A percentile compares a stretch with the other conserved stretches of the same genome.
These are phyloP conservation scores for Palloptera scutellata DNA, from an alignment of 2,888 invertebrate species.

Conservation along the genomic window DNA sequence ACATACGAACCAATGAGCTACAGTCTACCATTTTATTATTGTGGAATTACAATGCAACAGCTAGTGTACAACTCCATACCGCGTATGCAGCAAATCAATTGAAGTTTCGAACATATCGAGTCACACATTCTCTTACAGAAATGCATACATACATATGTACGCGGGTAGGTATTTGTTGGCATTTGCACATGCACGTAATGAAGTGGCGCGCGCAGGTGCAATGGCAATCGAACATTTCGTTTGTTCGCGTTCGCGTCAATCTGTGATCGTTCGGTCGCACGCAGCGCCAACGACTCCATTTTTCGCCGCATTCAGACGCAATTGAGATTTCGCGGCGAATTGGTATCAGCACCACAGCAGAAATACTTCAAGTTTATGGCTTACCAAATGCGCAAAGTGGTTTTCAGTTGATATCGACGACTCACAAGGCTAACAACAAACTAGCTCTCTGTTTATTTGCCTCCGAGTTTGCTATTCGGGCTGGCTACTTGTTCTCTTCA, in stretches of 20 bases:
- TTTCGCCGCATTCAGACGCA: conserved; percentile 23
- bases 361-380: conserved; percentile 21
- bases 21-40: too few species aligned
- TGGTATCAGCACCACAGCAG: background rate
- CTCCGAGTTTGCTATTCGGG: conserved; percentile 8
- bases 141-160: too few species aligned
- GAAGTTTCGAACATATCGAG: too few species aligned
- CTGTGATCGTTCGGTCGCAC: background rate
- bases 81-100: too few species aligned
- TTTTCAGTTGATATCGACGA: conserved; percentile 66
- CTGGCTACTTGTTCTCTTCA: conserved; percentile 27
- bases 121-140: too few species aligned
- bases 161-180: too few species aligned
- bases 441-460: conserved; percentile 21
- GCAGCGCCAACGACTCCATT: conserved; percentile 31
- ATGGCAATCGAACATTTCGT: conserved; percentile 13
- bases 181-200: too few species aligned
- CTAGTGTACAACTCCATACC: too few species aligned
- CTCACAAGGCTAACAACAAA: conserved; percentile 65
- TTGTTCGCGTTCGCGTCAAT: conserved; percentile 4
- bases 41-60: too few species aligned
- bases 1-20: too few species aligned
- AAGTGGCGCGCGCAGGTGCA: conserved; percentile 20
- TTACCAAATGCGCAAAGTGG: conserved; percentile 63
- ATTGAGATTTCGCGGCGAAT: conserved; percentile 16